phyloP scores from a whole-genome alignment of 2,888 invertebrate genomes.

The Xestoiulus laeticollis region DNA sequence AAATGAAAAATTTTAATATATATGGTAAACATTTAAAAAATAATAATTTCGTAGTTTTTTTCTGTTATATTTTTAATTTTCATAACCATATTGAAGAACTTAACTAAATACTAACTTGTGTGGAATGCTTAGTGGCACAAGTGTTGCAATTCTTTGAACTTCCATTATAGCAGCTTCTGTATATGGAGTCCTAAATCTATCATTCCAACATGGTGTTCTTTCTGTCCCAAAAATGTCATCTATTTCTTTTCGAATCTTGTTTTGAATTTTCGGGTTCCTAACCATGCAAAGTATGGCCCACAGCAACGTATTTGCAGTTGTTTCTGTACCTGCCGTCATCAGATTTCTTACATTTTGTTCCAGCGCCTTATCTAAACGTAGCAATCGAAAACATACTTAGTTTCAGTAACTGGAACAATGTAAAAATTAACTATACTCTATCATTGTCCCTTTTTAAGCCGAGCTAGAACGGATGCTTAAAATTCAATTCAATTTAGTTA shows the following conservation, averaged over 20 bases:
- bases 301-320: not conserved
- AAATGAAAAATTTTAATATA: too few relatives aligned
- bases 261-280: not conserved
- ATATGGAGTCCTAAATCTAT: not conserved
- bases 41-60: too few relatives aligned
- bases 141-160: not conserved
- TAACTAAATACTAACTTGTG: not conserved
- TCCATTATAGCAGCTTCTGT: not conserved
- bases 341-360: not conserved
- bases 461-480: not conserved
- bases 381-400: too few relatives aligned
- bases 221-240: slow-evolving; percentile 39
- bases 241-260: not conserved
- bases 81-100: too few relatives aligned
- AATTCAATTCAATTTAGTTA: too few relatives aligned
- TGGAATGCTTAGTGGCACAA: not conserved
- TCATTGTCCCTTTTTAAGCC: too few relatives aligned
- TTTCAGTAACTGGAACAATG: too few relatives aligned
- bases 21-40: not conserved
- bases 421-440: too few relatives aligned
- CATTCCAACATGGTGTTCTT: not conserved
- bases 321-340: slow-evolving; percentile 15
- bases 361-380: not conserved
- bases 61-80: too few relatives aligned
- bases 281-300: slow-evolving; percentile 25